phyloP scores from a whole-genome alignment of 2,113 vertebrate genomes.

The Dissostichus mawsoni region DNA sequence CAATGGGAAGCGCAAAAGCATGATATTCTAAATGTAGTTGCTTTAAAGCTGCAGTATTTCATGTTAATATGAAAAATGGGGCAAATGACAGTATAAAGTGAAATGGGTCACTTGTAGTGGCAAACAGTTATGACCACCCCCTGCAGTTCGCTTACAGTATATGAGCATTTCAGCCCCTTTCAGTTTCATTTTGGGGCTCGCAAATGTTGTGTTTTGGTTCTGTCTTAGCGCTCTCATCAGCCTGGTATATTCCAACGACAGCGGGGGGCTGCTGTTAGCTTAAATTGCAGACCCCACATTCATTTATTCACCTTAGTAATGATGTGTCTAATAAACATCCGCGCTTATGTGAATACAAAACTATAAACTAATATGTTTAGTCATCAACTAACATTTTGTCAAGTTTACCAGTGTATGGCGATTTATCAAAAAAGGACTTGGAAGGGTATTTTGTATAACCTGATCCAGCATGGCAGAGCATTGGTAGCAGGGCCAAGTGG shows the following conservation, averaged over 20 bases:
- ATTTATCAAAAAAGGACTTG: background rate
- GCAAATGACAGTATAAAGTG: background rate
- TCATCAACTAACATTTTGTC: background rate
- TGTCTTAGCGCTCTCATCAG: background rate
- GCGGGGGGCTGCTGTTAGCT: no score
- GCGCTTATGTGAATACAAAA: background rate
- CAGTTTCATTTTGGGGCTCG: background rate
- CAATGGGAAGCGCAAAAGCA: background rate
- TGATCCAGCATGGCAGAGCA: background rate
- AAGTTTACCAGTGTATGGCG: background rate
- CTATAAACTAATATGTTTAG: background rate
- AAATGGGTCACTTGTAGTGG: background rate
- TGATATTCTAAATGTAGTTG: background rate
- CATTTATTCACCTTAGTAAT: background rate
- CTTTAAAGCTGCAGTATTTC: background rate
- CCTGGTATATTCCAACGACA: no score
- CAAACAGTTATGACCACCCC: background rate
- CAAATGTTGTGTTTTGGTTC: background rate
- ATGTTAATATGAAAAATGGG: background rate
- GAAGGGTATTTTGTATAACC: background rate
- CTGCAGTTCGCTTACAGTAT: no score
- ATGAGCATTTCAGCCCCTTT: background rate
- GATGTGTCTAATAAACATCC: background rate
- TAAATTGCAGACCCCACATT: background rate
- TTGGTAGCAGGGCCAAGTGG: background rate